Percentiles rank a stretch among this genome's conserved stretches.
Conservation (phyloP, 1,140 invertebrate genomes). For the Oreohelix idahoensis region DNA sequence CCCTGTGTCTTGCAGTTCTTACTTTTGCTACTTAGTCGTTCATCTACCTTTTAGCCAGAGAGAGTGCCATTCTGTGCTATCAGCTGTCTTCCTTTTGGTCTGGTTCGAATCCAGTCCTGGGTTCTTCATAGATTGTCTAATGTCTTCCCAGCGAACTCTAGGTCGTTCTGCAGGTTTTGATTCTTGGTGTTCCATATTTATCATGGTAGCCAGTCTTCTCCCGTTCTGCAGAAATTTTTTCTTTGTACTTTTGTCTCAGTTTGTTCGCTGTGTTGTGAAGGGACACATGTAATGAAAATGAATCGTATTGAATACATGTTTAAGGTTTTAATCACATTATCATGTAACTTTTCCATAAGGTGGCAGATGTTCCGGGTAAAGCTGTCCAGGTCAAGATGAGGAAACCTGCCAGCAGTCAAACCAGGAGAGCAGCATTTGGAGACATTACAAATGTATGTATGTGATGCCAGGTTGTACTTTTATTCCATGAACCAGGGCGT, state of each 20-base stretch:
- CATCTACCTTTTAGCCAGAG: too few relatives aligned
- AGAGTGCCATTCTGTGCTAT: too few relatives aligned
- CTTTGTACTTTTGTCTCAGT: not conserved
- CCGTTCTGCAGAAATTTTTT: not conserved
- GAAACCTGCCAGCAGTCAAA: constrained; percentile 22
- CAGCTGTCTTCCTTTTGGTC: too few relatives aligned
- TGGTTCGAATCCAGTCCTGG: too few relatives aligned
- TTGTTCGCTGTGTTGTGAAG: not conserved
- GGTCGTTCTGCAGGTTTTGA: not conserved
- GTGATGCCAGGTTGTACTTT: too few relatives aligned
- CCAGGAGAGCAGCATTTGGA: constrained; percentile 75
- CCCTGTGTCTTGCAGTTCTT: too few relatives aligned
- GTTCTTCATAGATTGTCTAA: too few relatives aligned
- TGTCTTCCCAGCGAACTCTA: too few relatives aligned
- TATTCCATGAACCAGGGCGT: too few relatives aligned
- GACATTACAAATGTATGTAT: constrained; percentile 82
- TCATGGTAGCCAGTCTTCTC: not conserved
- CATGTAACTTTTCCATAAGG: not conserved
- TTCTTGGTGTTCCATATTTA: not conserved
- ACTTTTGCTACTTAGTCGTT: too few relatives aligned
- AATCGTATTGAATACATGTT: too few relatives aligned
- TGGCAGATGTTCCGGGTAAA: constrained; percentile 8
- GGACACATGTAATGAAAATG: not conserved
- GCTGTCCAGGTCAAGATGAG: not conserved
- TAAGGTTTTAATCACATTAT: too few relatives aligned